Evolutionary conservation across 1,140 invertebrate species (phyloP), one percentile per base, ranked within the genome.

Genomic region (Lethrus apterus): DNA sequence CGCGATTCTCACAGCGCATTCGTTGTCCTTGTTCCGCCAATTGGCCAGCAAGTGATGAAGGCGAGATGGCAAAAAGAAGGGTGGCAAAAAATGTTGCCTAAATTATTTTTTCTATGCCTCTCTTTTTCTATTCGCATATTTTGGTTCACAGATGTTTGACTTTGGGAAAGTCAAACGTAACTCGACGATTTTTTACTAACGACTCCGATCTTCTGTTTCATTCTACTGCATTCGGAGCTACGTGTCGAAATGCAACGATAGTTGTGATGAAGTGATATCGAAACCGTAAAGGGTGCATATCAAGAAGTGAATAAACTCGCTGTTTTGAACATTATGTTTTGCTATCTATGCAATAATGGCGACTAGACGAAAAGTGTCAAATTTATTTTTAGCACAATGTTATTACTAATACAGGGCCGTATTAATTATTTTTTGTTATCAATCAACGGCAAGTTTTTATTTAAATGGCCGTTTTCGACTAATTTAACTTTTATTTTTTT

Each of bases 271-370:
- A n/a, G n/a, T n/a, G n/a, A n/a, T n/a, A n/a, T n/a, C 35, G 35
- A 38, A 38, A 50, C 35, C 34, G 36, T 24, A 30, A 31, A 45
- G 33, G 36, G 44, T 50, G 48, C 51, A 53, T 53, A 46, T 53
- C 35, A 35, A 41, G 34, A 34, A 48, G 47, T 54, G 46, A 54
- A 47, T 54, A 54, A 54, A 54, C 52, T 45, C 52, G 48, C 34
- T 54, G 52, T 54, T 54, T 54, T 54, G 47, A 54, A 43, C 48
- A 40, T 54, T 54, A 49, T 50, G 34, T 50, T n/a, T n/a, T 36
- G 49, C 52, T 54, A 55, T 55, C 53, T 54, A 54, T 51, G 49
- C 53, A 55, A 55, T 52, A 55, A 49, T 55, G 52, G 53, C 41
- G 53, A 55, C 53, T 55, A 55, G 53, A 55, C 53, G 49, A 54